Percentiles rank a stretch among this genome's conserved stretches.
phyloP scores from a whole-genome alignment of 23 tunicate species.

The Styela clava region DNA sequence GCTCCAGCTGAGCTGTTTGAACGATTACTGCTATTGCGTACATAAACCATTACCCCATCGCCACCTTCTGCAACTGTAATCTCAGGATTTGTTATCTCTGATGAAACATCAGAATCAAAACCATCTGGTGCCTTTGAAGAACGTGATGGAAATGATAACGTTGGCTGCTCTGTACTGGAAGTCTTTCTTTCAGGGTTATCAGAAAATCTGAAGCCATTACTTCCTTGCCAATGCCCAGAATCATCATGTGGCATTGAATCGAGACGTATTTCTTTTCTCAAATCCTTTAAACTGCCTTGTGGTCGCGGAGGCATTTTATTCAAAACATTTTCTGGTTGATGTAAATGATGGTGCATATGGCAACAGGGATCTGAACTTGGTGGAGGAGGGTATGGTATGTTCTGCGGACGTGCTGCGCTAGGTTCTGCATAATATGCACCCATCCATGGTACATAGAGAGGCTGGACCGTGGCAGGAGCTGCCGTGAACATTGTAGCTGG shows the following conservation, averaged over 20 bases:
- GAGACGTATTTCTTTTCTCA: not conserved
- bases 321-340: not conserved
- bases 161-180: not conserved
- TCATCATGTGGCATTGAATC: not conserved
- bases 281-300: not conserved
- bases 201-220: not conserved
- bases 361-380: not conserved
- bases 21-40: not conserved
- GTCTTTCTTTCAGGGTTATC: not conserved
- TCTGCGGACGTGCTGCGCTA: slow-evolving; percentile 1
- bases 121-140: not conserved
- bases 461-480: not conserved
- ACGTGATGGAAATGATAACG: not conserved
- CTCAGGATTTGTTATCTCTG: slow-evolving; percentile 10
- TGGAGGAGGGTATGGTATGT: not conserved
- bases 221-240: not conserved
- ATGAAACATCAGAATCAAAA: slow-evolving; percentile 19
- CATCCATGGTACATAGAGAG: slow-evolving; percentile 13
- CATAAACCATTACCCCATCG: slow-evolving; percentile 10
- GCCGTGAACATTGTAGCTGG: slow-evolving; percentile 1
- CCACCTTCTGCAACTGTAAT: slow-evolving; percentile 13
- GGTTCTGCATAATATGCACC: slow-evolving; percentile 5
- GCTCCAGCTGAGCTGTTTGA: slow-evolving; percentile 12
- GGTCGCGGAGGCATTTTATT: not conserved
- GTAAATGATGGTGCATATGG: slow-evolving; percentile 4